Conservation (phyloP, 2,113 vertebrate species). For the Lycaon pictus region DNA sequence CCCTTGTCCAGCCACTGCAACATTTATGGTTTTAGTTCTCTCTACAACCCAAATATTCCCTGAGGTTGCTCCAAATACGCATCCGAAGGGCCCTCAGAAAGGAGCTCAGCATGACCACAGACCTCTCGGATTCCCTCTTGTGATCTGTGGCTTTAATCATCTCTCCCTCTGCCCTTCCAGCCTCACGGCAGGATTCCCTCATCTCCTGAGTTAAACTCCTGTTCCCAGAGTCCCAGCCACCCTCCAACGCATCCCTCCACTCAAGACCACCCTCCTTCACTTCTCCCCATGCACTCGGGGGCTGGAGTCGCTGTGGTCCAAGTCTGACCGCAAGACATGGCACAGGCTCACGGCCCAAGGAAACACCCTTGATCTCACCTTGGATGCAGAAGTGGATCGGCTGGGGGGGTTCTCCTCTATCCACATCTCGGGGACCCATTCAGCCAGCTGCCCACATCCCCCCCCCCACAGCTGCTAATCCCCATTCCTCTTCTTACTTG, state of each 20-base stretch:
- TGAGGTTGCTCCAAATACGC: background rate
- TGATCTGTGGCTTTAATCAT: background rate
- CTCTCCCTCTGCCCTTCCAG: background rate
- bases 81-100: background rate
- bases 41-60: background rate
- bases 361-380: background rate
- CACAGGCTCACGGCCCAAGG: background rate
- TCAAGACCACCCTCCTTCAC: background rate
- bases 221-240: background rate
- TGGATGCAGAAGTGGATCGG: background rate
- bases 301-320: background rate
- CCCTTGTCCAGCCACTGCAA: background rate
- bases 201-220: background rate
- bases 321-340: background rate
- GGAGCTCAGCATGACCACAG: fast-evolving
- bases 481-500: background rate
- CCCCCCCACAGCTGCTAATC: background rate
- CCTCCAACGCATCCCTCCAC: background rate
- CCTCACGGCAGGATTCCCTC: fast-evolving
- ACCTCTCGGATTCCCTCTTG: background rate
- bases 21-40: background rate
- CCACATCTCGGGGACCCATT: slow-evolving; percentile 35
- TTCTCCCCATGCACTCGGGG: background rate
- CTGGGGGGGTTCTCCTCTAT: background rate
- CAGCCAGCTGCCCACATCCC: background rate